These are phyloP conservation scores for Amorpha juglandis DNA, from an alignment of 2,888 invertebrate genomes.

Conservation along the genomic window DNA sequence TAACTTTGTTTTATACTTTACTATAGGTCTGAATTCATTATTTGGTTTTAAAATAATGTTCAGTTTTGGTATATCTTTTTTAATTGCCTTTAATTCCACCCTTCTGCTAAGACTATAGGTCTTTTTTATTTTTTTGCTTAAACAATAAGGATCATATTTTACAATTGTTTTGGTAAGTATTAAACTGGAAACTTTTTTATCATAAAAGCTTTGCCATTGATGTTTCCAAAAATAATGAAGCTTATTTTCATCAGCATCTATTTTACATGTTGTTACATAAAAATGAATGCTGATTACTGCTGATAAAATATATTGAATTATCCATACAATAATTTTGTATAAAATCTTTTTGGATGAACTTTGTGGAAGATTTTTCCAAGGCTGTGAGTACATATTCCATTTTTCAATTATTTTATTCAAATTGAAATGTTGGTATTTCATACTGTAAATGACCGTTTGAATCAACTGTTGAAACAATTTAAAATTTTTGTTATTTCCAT, in stretches of 20 bases:
- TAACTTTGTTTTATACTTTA: slow-evolving; percentile 63
- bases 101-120: slow-evolving; percentile 49
- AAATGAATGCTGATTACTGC: slow-evolving; percentile 72
- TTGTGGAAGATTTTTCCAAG: slow-evolving; percentile 54
- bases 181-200: slow-evolving; percentile 65
- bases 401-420: slow-evolving; percentile 50
- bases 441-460: slow-evolving; percentile 59
- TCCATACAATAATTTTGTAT: slow-evolving; percentile 55
- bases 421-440: slow-evolving; percentile 68
- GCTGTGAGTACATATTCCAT: slow-evolving; percentile 59
- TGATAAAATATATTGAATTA: slow-evolving; percentile 63
- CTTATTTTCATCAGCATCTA: slow-evolving; percentile 72
- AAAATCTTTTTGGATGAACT: slow-evolving; percentile 45
- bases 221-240: slow-evolving; percentile 73
- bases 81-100: slow-evolving; percentile 50
- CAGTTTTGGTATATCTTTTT: slow-evolving; percentile 67
- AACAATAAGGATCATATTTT: slow-evolving; percentile 55
- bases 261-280: slow-evolving; percentile 74
- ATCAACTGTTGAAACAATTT: slow-evolving; percentile 63
- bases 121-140: slow-evolving; percentile 56
- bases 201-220: slow-evolving; percentile 77
- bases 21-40: slow-evolving; percentile 70
- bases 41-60: slow-evolving; percentile 68
- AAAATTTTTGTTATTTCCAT: slow-evolving; percentile 61
- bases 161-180: slow-evolving; percentile 56